Evolutionary conservation across 2,113 vertebrate species (phyloP), one percentile per base, ranked within the genome.

Genomic region (Rostratula benghalensis): DNA sequence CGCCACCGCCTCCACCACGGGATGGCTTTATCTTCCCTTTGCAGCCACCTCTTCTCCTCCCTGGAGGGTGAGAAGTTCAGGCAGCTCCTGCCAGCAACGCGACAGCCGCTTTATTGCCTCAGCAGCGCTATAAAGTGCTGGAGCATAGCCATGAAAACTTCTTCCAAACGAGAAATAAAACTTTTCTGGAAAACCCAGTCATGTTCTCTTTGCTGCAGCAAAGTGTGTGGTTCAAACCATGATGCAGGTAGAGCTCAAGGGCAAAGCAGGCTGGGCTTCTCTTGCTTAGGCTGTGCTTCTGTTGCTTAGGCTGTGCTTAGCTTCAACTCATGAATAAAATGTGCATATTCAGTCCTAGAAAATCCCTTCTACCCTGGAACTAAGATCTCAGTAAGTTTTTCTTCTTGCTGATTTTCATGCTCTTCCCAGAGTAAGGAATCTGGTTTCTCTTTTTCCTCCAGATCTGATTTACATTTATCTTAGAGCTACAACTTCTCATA

Each of bases 151-250:
- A 93, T 10, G 2, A 24, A 94, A 95, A 95, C n/a, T 59, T 71
- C 76, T 83, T 90, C 69, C 35, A 77, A 90, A 43, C 83, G 83
- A 96, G 90, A 97, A 97, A 92, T 43, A 39, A 78, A 92, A 94
- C 53, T 74, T 80, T 88, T 79, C 82, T 25, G 50, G 94, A 76
- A 94, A 70, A 93, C 83, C 16, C 77, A 71, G 64, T 63, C 35
- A 11, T 39, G 23, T 16, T 14, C 13, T 37, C 64, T n/a, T n/a
- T 60, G 39, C 68, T 91, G 76, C 70, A 20, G 37, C 65, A 45
- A 53, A 46, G 31, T 73, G 59, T 63, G 54, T 75, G 74, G 56
- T 46, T 54, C 79, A 96, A 96, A 93, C 65, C 23, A 20, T 56
- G 67, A 94, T 84, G 80, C 0, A 2, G 68, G 31, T 75, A 71